A percentile compares a stretch with the other conserved stretches of the same genome.
phyloP scores from a whole-genome alignment of 2,113 vertebrate genomes.

The Heterotis niloticus region DNA sequence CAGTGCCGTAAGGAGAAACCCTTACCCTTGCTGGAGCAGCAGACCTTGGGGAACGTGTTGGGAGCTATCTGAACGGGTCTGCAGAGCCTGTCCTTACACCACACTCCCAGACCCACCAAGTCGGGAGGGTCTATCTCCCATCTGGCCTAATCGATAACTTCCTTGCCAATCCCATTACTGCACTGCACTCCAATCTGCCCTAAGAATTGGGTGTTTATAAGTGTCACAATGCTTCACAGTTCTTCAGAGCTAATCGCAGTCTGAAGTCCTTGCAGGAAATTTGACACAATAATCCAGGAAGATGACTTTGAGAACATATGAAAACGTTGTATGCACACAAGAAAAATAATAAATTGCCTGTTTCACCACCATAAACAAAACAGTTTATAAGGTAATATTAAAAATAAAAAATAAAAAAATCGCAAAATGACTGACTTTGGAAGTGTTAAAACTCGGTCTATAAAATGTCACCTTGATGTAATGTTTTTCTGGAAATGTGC shows the following conservation, averaged over 20 bases:
- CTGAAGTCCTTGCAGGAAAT: not conserved
- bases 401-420: not conserved
- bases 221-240: not conserved
- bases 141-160: slow-evolving; percentile 24
- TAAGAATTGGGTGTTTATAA: slow-evolving; percentile 2
- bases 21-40: slow-evolving; percentile 42
- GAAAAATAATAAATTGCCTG: too few relatives aligned
- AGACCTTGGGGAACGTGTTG: slow-evolving; percentile 10
- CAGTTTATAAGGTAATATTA: not conserved
- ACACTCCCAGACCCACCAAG: not conserved
- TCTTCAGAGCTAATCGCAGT: not conserved
- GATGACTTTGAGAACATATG: too few relatives aligned
- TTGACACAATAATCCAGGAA: not conserved
- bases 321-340: too few relatives aligned
- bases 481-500: slow-evolving; percentile 19
- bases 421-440: not conserved
- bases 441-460: slow-evolving; percentile 8
- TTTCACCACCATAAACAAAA: not conserved
- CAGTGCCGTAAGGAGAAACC: slow-evolving; percentile 42
- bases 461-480: slow-evolving; percentile 17
- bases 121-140: not conserved
- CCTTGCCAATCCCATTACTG: slow-evolving; percentile 10
- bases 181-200: slow-evolving; percentile 4
- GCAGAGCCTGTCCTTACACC: not conserved
- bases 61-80: not conserved